Evolutionary conservation across 2,113 vertebrate species (phyloP).

Genomic region (Geothlypis trichas): DNA sequence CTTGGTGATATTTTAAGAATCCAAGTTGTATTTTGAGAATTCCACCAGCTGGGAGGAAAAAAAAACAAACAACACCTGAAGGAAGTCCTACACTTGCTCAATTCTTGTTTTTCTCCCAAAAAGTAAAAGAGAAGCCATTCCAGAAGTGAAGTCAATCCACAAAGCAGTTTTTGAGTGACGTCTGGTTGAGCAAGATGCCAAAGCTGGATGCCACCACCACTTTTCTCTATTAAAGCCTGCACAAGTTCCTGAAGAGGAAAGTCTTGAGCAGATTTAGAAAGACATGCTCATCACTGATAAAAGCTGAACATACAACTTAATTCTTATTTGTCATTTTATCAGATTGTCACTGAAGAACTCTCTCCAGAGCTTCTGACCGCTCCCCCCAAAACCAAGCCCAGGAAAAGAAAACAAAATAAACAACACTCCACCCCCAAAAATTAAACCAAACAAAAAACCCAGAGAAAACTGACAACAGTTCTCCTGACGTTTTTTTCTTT

Average conservation of each 20-base stretch:
- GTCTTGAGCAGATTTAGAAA: background rate
- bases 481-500: background rate
- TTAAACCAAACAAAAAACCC: background rate
- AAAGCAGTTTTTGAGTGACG: background rate
- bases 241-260: background rate
- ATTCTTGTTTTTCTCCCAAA: background rate
- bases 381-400: background rate
- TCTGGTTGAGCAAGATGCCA: background rate
- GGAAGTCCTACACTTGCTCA: background rate
- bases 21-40: background rate
- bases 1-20: background rate
- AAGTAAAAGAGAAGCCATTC: background rate
- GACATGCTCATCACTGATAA: background rate
- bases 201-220: background rate
- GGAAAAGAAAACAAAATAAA: background rate
- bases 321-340: background rate
- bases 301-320: background rate
- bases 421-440: fast-evolving
- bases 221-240: background rate
- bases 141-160: background rate
- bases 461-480: background rate
- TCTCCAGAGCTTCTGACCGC: background rate
- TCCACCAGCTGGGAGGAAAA: background rate
- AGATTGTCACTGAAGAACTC: background rate
- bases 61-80: background rate